Base-by-base conservation (phyloP, 2,113 vertebrate species). In the Petroica traversi region DNA sequence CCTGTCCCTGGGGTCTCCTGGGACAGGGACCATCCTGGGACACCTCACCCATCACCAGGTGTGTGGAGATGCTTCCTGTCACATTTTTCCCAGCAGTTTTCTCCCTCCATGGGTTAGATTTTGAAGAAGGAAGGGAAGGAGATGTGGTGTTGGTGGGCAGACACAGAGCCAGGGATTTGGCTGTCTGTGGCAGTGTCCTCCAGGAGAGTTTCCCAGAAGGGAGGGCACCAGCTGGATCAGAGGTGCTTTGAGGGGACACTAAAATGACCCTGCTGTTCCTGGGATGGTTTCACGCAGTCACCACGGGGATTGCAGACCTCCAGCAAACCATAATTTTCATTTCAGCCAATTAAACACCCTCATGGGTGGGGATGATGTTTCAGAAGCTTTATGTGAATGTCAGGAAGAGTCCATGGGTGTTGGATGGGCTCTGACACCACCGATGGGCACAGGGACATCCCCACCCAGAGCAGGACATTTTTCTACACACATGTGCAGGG, bases 381-480 rank as follows among this genome's bases (percentile, higher is more conserved):
- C 1, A 11, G 85, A 33, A 31, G 16, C 28, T 29, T 61, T 5
- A 20, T 40, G 33, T 20, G 59, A 16, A 0, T 26, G 17, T 26
- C 34, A 46, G 64, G 31, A n/a, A 52, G 69, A 25, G n/a, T 11
- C 62, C 26, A 2, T 0, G n/a, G 52, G 3, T 3, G 2, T 5
- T 33, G 15, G 6, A 1, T 8, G 43, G 54, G 31, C 14, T 83
- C 40, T 22, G 12, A 43, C 1, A 4, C 24, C 74, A 48, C 15
- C 43, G 55, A 22, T 0, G 22, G 73, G 28, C 25, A 24, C 29
- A 18, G 1, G 14, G 26, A 33, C 19, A 7, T 25, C 28, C 0
- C 2, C 46, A 41, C 10, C 9, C 51, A 0, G 9, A 46, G 54
- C 76, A 0, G 12, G 49, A 19, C 15, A 7, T 25, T 54, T 1